Conservation (phyloP, 2,113 vertebrate genomes). For the Nesoenas mayeri region DNA sequence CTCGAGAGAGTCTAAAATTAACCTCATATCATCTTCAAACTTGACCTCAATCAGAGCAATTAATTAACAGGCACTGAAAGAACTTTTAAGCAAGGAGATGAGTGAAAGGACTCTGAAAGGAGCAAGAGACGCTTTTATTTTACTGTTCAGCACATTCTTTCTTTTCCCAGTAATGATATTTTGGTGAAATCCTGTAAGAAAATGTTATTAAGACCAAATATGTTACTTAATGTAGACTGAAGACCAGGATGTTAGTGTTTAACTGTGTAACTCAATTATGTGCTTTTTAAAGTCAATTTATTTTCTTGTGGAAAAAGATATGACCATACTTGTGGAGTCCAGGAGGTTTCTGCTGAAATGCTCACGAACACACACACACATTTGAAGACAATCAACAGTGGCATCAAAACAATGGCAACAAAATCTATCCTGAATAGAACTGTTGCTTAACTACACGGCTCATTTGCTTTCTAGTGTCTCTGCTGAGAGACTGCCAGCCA, state of each 20-base stretch:
- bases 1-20: constrained; percentile 57
- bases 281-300: neutral
- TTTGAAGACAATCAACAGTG: neutral
- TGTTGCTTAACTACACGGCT: neutral
- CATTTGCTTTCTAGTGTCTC: neutral
- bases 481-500: neutral
- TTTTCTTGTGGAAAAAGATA: neutral
- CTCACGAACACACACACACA: no score
- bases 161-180: neutral
- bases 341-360: neutral
- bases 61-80: constrained; percentile 62
- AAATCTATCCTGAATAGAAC: neutral
- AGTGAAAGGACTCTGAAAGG: neutral
- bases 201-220: neutral
- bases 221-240: neutral
- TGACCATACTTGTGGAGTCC: neutral
- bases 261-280: neutral
- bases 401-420: neutral
- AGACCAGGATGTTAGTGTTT: neutral
- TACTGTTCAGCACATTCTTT: neutral
- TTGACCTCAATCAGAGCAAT: constrained; percentile 66
- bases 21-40: constrained; percentile 49
- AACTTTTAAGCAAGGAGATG: constrained; percentile 20
- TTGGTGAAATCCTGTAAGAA: neutral
- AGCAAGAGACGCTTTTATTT: neutral